Evolutionary conservation across 1,140 invertebrate genomes (phyloP), one percentile per base, ranked within the genome.

Genomic region (Anagrus nilaparvatae): DNA sequence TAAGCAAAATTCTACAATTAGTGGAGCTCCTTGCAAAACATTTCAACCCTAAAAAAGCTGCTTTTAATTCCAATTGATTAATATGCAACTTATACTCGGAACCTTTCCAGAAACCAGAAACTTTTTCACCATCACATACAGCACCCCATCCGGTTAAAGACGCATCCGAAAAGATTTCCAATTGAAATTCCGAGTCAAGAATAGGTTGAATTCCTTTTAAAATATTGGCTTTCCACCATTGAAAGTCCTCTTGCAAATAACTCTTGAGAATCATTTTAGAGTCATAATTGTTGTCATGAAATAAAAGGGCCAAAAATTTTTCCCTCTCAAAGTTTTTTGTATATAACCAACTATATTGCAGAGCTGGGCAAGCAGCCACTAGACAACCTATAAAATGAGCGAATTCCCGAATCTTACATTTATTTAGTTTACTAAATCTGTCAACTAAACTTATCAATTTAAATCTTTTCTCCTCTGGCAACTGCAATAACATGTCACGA

Each of bases 251-350:
- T 17, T 40, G n/a, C n/a, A n/a, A n/a, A n/a, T 32, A 8, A 25
- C 16, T 13, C n/a, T 8, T 2, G 8, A 3, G 12, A 8, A 2
- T 24, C 9, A 34, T 35, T 2, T 3, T 17, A 29, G 20, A 32
- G n/a, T 40, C 3, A 17, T 31, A 40, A 18, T 16, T 6, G 10
- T 25, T 17, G 33, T 40, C 21, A 24, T 32, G 23, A 24, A 40
- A 24, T 4, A 32, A 24, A 3, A 40, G 14, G 4, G 31, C 19
- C 16, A 21, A 40, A 4, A 40, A 10, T 24, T 48, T 48, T 19
- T 38, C 46, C 24, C 33, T 39, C 21, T 48, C 36, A 9, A 48
- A 23, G 16, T 17, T 5, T 40, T 48, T 48, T 7, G 27, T 43
- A 21, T 44, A 38, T 27, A 36, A 6, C 25, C 28, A 30, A 10